Percentiles rank a stretch among this genome's conserved stretches.
phyloP scores from a whole-genome alignment of 1,140 invertebrate species.

The Drosophila hydei region DNA sequence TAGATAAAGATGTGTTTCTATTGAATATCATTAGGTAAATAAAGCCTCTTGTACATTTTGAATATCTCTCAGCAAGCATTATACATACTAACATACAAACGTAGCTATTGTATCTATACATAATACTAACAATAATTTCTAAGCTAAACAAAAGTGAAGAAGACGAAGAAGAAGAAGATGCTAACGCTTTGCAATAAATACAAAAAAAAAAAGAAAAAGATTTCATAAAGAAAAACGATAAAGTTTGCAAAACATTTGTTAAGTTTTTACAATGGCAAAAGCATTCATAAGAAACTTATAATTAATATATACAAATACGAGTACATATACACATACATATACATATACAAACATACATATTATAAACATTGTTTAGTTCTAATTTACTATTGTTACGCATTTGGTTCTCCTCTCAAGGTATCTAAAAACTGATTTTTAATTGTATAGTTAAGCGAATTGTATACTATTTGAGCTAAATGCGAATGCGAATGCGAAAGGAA shows the following conservation, averaged over 20 bases:
- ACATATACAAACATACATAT: conserved; percentile 46
- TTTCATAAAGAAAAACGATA: conserved; percentile 34
- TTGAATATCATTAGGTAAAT: conserved; percentile 43
- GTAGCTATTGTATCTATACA: conserved; percentile 48
- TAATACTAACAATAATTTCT: conserved; percentile 44
- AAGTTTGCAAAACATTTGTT: conserved; percentile 78
- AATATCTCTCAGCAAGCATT: conserved; percentile 53
- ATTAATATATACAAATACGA: conserved; percentile 47
- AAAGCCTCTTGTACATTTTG: conserved; percentile 58
- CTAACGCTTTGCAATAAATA: conserved; percentile 55
- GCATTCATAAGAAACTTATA: conserved; percentile 69
- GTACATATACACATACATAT: conserved; percentile 24
- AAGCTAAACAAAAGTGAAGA: conserved; percentile 29
- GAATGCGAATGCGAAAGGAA: conserved; percentile 17
- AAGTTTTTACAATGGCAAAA: conserved; percentile 77
- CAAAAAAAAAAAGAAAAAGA: conserved; percentile 10
- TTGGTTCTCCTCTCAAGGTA: conserved; percentile 41
- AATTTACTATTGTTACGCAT: conserved; percentile 31
- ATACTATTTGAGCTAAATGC: conserved; percentile 72
- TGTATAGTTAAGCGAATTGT: conserved; percentile 80
- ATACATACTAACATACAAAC: conserved; percentile 38
- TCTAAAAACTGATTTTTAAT: conserved; percentile 71
- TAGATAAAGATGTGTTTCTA: conserved; percentile 31
- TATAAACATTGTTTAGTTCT: conserved; percentile 52
- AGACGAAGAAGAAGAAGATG: conserved; percentile 20